Evolutionary conservation across 2,797 vertebrate genomes (phyloP).

Genomic region (Microctenopoma lineatum): DNA sequence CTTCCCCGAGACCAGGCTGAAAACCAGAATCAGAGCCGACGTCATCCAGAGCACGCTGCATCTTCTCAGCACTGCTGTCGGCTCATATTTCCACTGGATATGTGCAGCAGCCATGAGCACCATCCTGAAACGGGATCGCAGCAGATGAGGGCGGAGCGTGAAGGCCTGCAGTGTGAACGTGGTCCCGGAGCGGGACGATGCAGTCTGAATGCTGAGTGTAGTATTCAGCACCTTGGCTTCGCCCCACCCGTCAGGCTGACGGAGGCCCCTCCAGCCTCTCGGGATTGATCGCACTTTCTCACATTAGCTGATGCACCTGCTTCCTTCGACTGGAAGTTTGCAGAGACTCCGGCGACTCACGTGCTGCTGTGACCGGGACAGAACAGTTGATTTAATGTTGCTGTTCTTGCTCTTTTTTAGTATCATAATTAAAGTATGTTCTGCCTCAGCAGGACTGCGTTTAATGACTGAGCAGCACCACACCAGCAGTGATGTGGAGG

Average conservation of each 20-base stretch:
- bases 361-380: neutral
- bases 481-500: no score
- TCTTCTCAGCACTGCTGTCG: conserved; percentile 20
- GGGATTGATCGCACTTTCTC: conserved; percentile 45
- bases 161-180: conserved; percentile 38
- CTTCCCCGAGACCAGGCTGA: conserved; percentile 5
- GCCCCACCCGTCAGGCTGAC: conserved; percentile 41
- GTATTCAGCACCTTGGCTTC: conserved; percentile 47
- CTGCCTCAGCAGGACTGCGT: conserved; percentile 12
- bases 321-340: conserved; percentile 1
- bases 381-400: conserved; percentile 14
- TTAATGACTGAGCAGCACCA: neutral
- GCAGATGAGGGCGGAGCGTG: conserved; percentile 27
- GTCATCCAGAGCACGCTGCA: conserved; percentile 17
- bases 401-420: conserved; percentile 4
- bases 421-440: conserved; percentile 17
- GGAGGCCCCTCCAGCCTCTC: conserved; percentile 23
- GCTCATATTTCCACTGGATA: conserved; percentile 28
- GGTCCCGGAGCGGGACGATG: conserved; percentile 19
- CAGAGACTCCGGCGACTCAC: conserved; percentile 11
- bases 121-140: conserved; percentile 29
- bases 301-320: neutral
- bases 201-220: conserved; percentile 35
- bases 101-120: conserved; percentile 19
- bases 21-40: conserved; percentile 26